Percentiles rank a stretch among this genome's conserved stretches.
phyloP scores from a whole-genome alignment of 2,888 invertebrate species.

The Acheta domesticus region DNA sequence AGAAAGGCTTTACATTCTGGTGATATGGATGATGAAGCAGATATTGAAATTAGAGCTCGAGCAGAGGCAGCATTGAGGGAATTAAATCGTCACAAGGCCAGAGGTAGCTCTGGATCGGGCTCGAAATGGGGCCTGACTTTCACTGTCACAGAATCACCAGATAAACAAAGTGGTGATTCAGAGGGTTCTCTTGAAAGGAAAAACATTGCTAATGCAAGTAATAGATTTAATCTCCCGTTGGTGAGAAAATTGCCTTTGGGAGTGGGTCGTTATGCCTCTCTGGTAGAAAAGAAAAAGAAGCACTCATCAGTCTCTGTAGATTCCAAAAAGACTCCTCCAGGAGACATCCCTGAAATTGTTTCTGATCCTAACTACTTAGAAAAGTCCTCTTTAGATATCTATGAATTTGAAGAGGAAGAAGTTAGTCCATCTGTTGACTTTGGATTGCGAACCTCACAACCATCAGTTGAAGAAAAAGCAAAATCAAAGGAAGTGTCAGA shows the following conservation, averaged over 20 bases:
- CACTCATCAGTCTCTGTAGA: neutral
- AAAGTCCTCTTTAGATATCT: conserved; percentile 28
- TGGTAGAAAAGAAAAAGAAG: conserved; percentile 28
- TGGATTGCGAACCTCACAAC: conserved; percentile 4
- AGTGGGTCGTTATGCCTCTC: conserved; percentile 26
- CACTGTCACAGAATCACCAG: neutral
- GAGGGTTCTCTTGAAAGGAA: neutral
- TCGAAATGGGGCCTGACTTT: neutral
- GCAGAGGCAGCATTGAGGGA: conserved; percentile 41
- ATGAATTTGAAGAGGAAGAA: conserved; percentile 34
- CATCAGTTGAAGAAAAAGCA: too few relatives aligned
- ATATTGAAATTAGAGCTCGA: conserved; percentile 36
- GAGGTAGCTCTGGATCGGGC: neutral
- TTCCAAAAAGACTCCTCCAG: neutral
- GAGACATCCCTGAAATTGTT: conserved; percentile 10
- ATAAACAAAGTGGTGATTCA: neutral
- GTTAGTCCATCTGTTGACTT: neutral
- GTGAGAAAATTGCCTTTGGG: conserved; percentile 26
- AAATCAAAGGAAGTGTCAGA: neutral
- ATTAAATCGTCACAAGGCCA: conserved; percentile 28
- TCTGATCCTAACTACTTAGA: neutral
- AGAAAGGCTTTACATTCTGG: neutral
- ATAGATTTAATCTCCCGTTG: conserved; percentile 24
- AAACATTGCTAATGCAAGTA: neutral
- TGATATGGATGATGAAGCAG: conserved; percentile 28